Evolutionary conservation across 2,113 vertebrate species (phyloP).

Genomic region (Indicator maculatus): DNA sequence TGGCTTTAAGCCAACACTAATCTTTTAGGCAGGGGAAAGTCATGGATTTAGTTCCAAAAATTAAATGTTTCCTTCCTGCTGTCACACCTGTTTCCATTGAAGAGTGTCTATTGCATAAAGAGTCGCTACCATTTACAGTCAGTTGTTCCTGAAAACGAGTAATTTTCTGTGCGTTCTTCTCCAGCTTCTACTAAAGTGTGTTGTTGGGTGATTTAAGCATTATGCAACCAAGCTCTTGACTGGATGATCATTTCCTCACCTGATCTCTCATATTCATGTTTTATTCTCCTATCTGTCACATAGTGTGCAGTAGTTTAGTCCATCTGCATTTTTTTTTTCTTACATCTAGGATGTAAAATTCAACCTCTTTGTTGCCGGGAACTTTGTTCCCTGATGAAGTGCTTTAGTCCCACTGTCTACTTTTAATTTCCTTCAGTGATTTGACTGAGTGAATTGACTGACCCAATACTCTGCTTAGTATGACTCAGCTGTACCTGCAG

Average conservation of each 20-base stretch:
- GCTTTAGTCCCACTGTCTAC: not conserved
- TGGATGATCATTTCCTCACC: not conserved
- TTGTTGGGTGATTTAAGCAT: not conserved
- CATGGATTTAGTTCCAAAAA: not conserved
- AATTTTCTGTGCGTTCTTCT: not conserved
- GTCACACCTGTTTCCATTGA: not conserved
- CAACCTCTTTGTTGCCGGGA: not conserved
- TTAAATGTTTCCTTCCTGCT: slow-evolving; percentile 32
- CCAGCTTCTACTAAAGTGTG: not conserved
- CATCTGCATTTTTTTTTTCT: not conserved
- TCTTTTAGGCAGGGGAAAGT: not conserved
- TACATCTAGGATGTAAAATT: not conserved
- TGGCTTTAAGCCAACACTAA: not conserved
- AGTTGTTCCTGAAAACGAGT: not conserved
- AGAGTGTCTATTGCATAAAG: not conserved
- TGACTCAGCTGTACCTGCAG: not conserved
- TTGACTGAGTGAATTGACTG: not conserved
- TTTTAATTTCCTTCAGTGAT: not conserved
- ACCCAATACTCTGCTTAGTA: not conserved
- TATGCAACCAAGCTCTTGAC: not conserved
- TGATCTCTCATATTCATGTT: not conserved
- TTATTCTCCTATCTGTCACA: not conserved
- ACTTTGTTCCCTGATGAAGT: not conserved
- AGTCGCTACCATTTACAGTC: not conserved
- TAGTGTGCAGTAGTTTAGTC: not conserved